Evolutionary conservation across 2,888 invertebrate genomes (phyloP).

Genomic region (Aleiodes testaceus): DNA sequence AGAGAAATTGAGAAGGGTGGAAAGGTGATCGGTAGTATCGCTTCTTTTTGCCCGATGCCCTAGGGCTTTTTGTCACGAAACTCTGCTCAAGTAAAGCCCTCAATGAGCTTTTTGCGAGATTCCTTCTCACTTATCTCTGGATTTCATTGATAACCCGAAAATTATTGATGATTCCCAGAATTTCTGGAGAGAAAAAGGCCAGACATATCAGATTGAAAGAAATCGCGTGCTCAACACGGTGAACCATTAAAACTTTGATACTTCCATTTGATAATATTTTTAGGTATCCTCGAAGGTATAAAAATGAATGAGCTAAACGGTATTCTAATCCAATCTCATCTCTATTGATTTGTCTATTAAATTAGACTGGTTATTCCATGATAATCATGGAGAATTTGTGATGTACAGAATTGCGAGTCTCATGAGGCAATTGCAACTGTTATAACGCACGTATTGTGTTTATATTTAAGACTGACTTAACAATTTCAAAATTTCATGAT

Average conservation of each 20-base stretch:
- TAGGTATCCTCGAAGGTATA: background rate
- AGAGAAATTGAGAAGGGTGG: too few species aligned
- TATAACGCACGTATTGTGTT: background rate
- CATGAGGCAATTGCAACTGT: too few species aligned
- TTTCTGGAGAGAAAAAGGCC: background rate
- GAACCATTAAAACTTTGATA: constrained; percentile 24
- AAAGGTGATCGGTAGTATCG: background rate
- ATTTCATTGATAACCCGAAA: too few species aligned
- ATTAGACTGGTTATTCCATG: background rate
- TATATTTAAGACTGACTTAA: too few species aligned
- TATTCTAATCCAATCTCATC: constrained; percentile 9
- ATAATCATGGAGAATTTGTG: background rate
- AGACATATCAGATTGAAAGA: background rate
- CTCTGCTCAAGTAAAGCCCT: too few species aligned
- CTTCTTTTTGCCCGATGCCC: too few species aligned
- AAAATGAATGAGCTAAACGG: background rate
- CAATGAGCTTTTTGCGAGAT: too few species aligned
- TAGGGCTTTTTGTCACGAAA: too few species aligned
- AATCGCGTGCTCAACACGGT: constrained; percentile 18
- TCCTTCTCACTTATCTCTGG: too few species aligned
- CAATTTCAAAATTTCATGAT: too few species aligned
- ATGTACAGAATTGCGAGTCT: background rate
- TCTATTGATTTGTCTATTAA: constrained; percentile 18
- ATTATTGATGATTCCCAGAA: background rate
- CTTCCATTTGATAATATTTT: constrained; percentile 15